phyloP scores from a whole-genome alignment of 1,140 invertebrate genomes.

The Listronotus bonariensis region DNA sequence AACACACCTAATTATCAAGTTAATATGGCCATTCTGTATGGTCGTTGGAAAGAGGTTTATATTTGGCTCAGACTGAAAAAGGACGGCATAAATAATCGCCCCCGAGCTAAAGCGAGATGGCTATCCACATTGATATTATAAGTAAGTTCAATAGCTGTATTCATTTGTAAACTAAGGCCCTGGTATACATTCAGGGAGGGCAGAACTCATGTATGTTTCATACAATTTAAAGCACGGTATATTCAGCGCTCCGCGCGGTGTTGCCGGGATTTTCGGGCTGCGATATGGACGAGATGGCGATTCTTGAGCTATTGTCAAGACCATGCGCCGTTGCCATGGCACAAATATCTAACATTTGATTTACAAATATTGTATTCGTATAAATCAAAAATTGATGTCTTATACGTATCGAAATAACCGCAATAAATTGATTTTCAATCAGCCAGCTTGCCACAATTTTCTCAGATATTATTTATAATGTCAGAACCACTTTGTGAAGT shows the following conservation, averaged over 20 bases:
- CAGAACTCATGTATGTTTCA: slow-evolving; percentile 57
- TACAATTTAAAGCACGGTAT: slow-evolving; percentile 56
- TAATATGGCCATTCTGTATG: slow-evolving; percentile 76
- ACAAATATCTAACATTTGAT: not conserved
- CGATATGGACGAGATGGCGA: not conserved
- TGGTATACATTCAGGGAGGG: slow-evolving; percentile 55
- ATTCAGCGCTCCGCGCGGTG: slow-evolving; percentile 43
- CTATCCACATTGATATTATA: slow-evolving; percentile 71
- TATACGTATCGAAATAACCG: too few species aligned
- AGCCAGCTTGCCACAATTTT: too few species aligned
- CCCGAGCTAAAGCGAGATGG: slow-evolving; percentile 46
- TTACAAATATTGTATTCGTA: slow-evolving; percentile 8
- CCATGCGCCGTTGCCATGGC: slow-evolving; percentile 19
- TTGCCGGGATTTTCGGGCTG: slow-evolving; percentile 15
- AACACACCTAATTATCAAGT: slow-evolving; percentile 88
- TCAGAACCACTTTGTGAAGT: too few species aligned
- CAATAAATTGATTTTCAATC: not conserved
- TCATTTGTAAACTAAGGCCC: slow-evolving; percentile 70
- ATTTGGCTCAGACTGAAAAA: slow-evolving; percentile 50
- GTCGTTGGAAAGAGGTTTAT: slow-evolving; percentile 57
- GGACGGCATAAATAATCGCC: slow-evolving; percentile 43
- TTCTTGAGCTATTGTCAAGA: not conserved
- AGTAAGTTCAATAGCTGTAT: slow-evolving; percentile 75
- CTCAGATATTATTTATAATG: too few species aligned
- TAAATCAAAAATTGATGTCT: not conserved